These are phyloP conservation scores for Tychaedon coryphoeus DNA, from an alignment of 2,113 vertebrate species.

Conservation along the genomic window DNA sequence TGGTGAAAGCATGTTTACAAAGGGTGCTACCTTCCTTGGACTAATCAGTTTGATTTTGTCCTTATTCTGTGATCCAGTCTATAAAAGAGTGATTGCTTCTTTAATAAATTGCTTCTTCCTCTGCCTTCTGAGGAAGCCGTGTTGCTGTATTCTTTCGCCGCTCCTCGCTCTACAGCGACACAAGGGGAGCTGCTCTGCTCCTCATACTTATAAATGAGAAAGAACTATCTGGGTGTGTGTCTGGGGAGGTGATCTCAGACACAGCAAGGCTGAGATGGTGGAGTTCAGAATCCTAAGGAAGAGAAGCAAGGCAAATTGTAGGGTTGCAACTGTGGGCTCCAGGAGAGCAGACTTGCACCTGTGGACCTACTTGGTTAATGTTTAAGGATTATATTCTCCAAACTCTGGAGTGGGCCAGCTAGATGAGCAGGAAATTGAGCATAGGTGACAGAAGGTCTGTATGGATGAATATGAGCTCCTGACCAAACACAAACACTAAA, in stretches of 20 bases:
- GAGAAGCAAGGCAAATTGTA: background rate
- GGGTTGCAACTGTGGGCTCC: background rate
- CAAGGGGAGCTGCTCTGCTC: background rate
- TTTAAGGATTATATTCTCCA: background rate
- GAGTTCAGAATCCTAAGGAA: background rate
- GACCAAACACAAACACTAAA: background rate
- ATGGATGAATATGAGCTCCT: background rate
- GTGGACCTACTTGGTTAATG: background rate
- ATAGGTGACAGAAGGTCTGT: background rate
- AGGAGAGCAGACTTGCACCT: background rate
- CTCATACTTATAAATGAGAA: background rate
- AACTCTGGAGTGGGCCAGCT: background rate
- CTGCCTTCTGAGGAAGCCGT: too few relatives aligned
- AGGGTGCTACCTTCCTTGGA: too few relatives aligned
- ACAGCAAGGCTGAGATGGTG: background rate
- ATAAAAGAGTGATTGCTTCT: too few relatives aligned
- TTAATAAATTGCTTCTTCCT: too few relatives aligned
- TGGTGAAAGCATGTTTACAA: too few relatives aligned
- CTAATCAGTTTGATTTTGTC: too few relatives aligned
- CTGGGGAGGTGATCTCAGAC: background rate
- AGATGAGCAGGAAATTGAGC: background rate
- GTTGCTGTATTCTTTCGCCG: too few relatives aligned
- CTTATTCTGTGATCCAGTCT: too few relatives aligned
- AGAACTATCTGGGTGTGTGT: background rate
- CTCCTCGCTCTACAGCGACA: too few relatives aligned